A percentile compares a stretch with the other conserved stretches of the same genome.
Evolutionary conservation across 2,888 invertebrate species (phyloP).

Genomic region (Drosophila helvetica): DNA sequence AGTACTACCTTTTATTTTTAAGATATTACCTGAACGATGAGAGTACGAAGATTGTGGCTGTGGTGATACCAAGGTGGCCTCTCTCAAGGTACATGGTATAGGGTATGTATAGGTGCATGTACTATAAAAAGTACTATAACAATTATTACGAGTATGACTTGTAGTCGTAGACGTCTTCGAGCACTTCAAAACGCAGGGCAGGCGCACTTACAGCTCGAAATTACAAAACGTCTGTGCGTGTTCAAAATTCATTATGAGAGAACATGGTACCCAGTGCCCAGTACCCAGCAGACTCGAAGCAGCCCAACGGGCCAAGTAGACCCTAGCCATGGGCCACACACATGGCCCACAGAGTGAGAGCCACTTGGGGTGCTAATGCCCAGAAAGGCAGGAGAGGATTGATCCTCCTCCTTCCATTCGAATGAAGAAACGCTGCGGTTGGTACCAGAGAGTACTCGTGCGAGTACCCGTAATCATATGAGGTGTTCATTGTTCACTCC

Average conservation of each 20-base stretch:
- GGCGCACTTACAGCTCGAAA: slow-evolving; percentile 41
- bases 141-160: slow-evolving; percentile 38
- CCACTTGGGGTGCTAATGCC: slow-evolving; percentile 65
- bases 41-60: not conserved
- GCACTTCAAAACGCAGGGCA: slow-evolving; percentile 56
- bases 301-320: not conserved
- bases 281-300: not conserved
- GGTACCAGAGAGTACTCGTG: not conserved
- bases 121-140: slow-evolving; percentile 33
- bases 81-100: slow-evolving; percentile 41
- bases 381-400: slow-evolving; percentile 7
- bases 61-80: slow-evolving; percentile 30
- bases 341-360: slow-evolving; percentile 8
- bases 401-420: slow-evolving; percentile 9
- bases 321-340: slow-evolving; percentile 37
- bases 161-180: slow-evolving; percentile 41
- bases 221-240: slow-evolving; percentile 83
- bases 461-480: slow-evolving; percentile 46
- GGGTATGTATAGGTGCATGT: slow-evolving; percentile 49
- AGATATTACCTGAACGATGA: not conserved
- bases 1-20: slow-evolving; percentile 4
- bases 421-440: slow-evolving; percentile 39
- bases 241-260: slow-evolving; percentile 80
- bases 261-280: slow-evolving; percentile 6
- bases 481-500: slow-evolving; percentile 74